Evolutionary conservation across 2,797 vertebrate species (phyloP), one percentile per base, ranked within the genome.

Genomic region (Cetoscarus ocellatus): DNA sequence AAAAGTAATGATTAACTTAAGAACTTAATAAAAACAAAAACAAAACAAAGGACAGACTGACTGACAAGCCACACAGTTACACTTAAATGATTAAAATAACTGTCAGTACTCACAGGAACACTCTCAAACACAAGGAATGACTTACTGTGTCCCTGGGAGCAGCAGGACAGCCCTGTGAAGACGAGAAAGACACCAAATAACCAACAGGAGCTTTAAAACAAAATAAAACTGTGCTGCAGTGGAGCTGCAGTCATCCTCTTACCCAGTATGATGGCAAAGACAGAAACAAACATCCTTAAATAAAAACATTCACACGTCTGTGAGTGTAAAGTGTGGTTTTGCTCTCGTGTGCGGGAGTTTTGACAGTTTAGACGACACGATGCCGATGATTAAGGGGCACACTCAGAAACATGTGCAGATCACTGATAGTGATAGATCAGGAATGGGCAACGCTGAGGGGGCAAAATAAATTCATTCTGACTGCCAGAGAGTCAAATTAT

Each of bases 191-290:
- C 48, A 61, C 67, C 3, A 66, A 35, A 49, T 5, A 56, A 39
- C 2, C 40, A 3, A 10, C 0, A n/a, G 58, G 34, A 43, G 40
- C 39, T 58, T 67, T 2, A 66, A n/a, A 40, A 36, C n/a, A 2
- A 55, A 64, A 61, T 18, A 1, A 5, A 19, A 17, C 8, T 50
- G 63, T 40, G 5, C 13, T 42, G 10, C 48, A 8, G 35, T 39
- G 43, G 9, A 27, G 39, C 49, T 66, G 57, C 62, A 63, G 62
- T 52, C 6, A 36, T 56, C 2, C 35, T 15, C 91, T 91, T 74
- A 94, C 93, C 92, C 53, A 93, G 44, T 17, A 87, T 10, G 42
- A 75, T 10, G 66, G 87, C 17, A 53, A 83, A 49, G n/a, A 87
- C 3, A 14, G 44, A 72, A 47, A 48, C 7, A 67, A 67, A 67